Base-by-base conservation (phyloP, 2,888 invertebrate genomes). In the Anticlea derivata region DNA sequence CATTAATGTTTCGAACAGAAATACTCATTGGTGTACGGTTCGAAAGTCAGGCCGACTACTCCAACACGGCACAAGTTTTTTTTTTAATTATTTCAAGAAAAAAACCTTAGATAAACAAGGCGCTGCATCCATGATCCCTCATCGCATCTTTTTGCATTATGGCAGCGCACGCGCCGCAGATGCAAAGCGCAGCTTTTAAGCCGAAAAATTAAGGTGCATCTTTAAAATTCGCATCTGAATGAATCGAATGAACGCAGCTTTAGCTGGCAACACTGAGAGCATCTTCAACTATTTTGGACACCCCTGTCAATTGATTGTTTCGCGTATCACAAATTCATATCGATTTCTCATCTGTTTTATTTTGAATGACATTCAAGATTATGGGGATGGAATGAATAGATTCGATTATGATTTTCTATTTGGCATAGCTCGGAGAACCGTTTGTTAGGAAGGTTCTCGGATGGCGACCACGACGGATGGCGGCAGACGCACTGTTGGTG, bases 151-250 rank as follows among this genome's bases (percentile, higher is more conserved):
- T n/a, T 86, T 40, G 53, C 53, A 53, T 48, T 44, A 39, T 70
- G 58, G 70, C 73, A 67, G 63, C 70, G 77, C 80, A 74, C 75
- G 81, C 78, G 79, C 68, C 49, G 77, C 86, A 86, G 80, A 83
- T 84, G 85, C 71, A 71, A 60, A 71, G 6, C 6, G 34, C 40
- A 48, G 40, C 48, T 48, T 48, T 48, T 35, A 29, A 24, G 17
- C 40, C 34, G n/a, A n/a, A 35, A 22, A 5, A 27, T 7, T 23
- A 23, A 23, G 23, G 23, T 35, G 10, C 35, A 35, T 23, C 35
- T 35, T 35, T 13, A 23, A 10, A 40, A 31, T 30, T 7, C 12
- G 29, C 29, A 30, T 11, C 11, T 7, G 5, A 30, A 10, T 10
- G 29, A 30, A 10, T 30, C 10, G 5, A 30, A 10, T 10, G 29